These are phyloP conservation scores for Tapera naevia DNA, from an alignment of 2,797 vertebrate genomes.

Conservation along the genomic window DNA sequence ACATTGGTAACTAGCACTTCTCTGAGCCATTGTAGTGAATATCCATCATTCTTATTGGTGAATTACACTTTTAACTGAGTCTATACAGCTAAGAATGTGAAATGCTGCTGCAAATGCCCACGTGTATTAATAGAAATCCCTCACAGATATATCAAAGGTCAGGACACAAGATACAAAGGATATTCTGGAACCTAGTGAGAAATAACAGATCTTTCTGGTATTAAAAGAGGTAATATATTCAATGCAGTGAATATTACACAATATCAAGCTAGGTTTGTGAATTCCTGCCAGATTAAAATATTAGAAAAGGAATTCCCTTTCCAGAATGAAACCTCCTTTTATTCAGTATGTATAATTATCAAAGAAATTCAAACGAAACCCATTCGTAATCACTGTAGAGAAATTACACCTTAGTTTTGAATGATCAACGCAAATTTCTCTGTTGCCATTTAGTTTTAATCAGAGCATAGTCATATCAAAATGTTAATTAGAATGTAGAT, in stretches of 20 bases:
- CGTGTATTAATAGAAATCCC: not conserved
- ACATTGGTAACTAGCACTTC: not conserved
- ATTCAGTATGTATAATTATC: not conserved
- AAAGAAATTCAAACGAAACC: not conserved
- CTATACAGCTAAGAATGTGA: not conserved
- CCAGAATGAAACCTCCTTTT: not conserved
- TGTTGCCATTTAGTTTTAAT: conserved; percentile 49
- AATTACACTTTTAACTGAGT: not conserved
- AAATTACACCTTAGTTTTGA: conserved; percentile 33
- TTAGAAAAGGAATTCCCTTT: not conserved
- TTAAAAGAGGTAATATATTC: not conserved
- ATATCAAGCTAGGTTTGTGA: not conserved
- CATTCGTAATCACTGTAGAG: not conserved
- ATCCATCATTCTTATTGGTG: not conserved
- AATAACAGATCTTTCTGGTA: not conserved
- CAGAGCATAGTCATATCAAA: conserved; percentile 24
- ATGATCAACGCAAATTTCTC: conserved; percentile 35
- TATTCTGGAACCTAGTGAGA: not conserved
- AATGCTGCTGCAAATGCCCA: not conserved
- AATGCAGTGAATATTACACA: not conserved
- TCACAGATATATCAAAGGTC: not conserved
- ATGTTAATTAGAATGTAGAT: conserved; percentile 43
- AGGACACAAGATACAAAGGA: not conserved
- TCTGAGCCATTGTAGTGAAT: not conserved
- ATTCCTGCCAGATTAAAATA: not conserved